phyloP scores from a whole-genome alignment of 2,797 vertebrate species.

The Xerus rutilus region DNA sequence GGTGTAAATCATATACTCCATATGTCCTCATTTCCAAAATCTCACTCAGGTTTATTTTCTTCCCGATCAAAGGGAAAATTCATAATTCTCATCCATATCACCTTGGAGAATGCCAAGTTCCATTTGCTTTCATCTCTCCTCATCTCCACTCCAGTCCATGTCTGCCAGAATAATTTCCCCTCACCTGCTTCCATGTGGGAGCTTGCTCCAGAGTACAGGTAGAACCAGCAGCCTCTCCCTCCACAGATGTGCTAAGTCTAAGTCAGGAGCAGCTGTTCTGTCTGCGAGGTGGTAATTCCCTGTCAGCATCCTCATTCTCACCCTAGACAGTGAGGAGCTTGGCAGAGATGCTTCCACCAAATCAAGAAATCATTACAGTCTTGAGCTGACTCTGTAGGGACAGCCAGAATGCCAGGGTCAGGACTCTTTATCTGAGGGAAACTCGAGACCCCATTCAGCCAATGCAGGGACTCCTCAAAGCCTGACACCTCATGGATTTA shows the following conservation, averaged over 20 bases:
- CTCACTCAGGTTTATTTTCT: neutral
- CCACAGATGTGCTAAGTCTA: neutral
- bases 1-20: neutral
- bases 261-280: too few relatives aligned
- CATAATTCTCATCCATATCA: neutral
- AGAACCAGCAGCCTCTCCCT: neutral
- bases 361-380: neutral
- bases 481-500: neutral
- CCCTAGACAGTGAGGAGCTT: neutral
- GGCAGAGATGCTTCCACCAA: neutral
- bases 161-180: neutral
- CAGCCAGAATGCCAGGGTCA: neutral
- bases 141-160: neutral
- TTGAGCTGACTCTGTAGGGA: neutral
- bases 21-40: neutral
- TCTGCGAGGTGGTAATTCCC: neutral
- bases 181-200: neutral
- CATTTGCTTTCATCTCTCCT: neutral
- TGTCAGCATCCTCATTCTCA: neutral
- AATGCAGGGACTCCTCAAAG: neutral
- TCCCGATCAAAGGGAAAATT: neutral
- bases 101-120: neutral
- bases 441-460: neutral
- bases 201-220: neutral
- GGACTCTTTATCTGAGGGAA: neutral